phyloP scores from a whole-genome alignment of 2,113 vertebrate genomes.

The Ceyx margarethae region DNA sequence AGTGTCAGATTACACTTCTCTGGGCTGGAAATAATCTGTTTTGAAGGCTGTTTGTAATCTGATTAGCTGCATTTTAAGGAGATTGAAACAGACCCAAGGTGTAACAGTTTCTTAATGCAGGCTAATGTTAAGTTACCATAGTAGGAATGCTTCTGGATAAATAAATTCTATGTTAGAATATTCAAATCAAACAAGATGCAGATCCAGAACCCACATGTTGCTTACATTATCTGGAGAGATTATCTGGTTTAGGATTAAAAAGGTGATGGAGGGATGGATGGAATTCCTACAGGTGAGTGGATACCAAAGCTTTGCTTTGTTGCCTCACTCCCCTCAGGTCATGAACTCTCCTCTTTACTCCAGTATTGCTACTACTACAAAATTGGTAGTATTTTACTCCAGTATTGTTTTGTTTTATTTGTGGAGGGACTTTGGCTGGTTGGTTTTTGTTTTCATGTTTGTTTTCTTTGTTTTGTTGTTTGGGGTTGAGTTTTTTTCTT shows the following conservation, averaged over 20 bases:
- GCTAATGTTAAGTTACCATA: background rate
- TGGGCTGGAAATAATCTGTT: background rate
- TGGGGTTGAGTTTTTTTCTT: background rate
- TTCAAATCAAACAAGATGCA: background rate
- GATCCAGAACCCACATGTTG: fast-evolving
- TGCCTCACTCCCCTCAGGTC: background rate
- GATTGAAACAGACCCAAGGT: background rate
- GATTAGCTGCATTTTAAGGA: background rate
- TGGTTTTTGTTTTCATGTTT: background rate
- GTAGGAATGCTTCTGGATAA: background rate
- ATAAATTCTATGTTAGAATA: background rate
- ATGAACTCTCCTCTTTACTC: background rate
- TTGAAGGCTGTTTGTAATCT: background rate
- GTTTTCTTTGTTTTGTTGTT: background rate
- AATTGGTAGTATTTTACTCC: background rate
- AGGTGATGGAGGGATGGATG: background rate
- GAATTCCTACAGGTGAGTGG: background rate
- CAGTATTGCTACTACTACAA: background rate
- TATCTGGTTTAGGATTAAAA: background rate
- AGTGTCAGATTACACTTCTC: background rate
- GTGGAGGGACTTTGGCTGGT: background rate
- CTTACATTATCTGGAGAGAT: background rate
- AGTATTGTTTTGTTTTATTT: background rate
- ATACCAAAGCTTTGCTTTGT: background rate
- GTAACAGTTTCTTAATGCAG: background rate